Evolutionary conservation across 2,113 vertebrate genomes (phyloP), one percentile per base, ranked within the genome.

Genomic region (Cnemophilus loriae): DNA sequence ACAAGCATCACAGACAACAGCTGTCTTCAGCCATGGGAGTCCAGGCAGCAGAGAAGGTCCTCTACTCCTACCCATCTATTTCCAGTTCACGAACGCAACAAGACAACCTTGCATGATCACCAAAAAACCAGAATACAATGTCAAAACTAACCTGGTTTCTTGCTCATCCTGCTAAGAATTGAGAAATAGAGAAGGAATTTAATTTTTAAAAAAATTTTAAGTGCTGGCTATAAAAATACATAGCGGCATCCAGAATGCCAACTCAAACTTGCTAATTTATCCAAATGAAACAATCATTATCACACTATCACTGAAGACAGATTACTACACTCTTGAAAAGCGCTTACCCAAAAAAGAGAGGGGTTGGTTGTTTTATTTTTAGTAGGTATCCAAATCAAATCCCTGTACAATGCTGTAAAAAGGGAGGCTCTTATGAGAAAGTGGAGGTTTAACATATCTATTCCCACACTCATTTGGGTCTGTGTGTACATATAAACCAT

Each of bases 61-160:
- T 49, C 75, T 42, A 63, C 35, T 71, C 39, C 70, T 30, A 33
- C 26, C 17, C 52, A 68, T 65, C 63, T 16, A 28, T 2, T 37
- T 86, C 24, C 0, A 0, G 44, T 35, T 44, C 52, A 60, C 3
- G 7, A 78, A 63, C 22, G 37, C 1, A 0, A 33, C 0, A 63
- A 52, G 37, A 61, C 2, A 2, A 41, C 16, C 73, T 30, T 17
- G 23, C 47, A 55, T 1, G 5, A 79, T 21, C 28, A 82, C 44
- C 50, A 70, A 52, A 77, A 83, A 84, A 24, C 0, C 41, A 87
- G 23, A 79, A 65, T 11, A 37, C 8, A 42, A 14, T 11, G 6
- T 67, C 23, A 79, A 59, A 82, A 57, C 20, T 30, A n/a, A 56
- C 24, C 21, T 61, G 13, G 5, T 61, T 76, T 55, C 47, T 60